phyloP scores from a whole-genome alignment of 2,113 vertebrate genomes.

The Callopanchax toddi region DNA sequence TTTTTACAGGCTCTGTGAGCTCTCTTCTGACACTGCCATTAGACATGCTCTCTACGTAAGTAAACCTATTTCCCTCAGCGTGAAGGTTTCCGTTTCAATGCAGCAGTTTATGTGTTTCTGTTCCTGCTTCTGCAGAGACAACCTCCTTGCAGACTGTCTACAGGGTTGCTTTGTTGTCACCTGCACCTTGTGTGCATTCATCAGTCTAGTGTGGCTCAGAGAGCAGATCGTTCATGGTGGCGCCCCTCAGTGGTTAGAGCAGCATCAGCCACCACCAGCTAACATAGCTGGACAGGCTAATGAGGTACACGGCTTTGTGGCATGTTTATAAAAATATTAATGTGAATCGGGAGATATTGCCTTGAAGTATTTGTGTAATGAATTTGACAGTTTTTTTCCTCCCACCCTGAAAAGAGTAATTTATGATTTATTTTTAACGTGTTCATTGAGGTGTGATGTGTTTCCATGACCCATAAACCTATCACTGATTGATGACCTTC shows the following conservation, averaged over 20 bases:
- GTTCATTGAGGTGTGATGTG: too few relatives aligned
- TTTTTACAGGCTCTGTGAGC: constrained; percentile 99
- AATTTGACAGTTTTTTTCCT: too few relatives aligned
- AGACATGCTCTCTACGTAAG: constrained; percentile 99
- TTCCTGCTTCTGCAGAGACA: constrained; percentile 85
- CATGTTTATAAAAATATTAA: too few relatives aligned
- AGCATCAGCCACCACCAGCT: constrained; percentile 88
- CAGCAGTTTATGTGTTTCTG: constrained; percentile 1
- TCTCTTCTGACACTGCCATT: constrained; percentile 97
- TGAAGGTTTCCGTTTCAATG: not conserved
- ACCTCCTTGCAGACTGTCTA: constrained; percentile 96
- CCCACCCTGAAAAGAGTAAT: too few relatives aligned
- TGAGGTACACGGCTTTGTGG: constrained; percentile 90
- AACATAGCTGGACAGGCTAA: constrained; percentile 89
- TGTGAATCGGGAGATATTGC: too few relatives aligned
- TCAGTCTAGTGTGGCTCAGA: constrained; percentile 97
- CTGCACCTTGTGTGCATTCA: constrained; percentile 96
- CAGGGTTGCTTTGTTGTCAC: constrained; percentile 99
- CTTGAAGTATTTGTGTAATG: too few relatives aligned
- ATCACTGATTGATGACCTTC: too few relatives aligned
- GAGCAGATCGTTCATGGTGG: constrained; percentile 98
- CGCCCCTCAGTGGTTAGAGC: constrained; percentile 96
- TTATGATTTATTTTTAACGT: too few relatives aligned
- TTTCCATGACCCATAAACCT: too few relatives aligned
- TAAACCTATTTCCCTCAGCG: not conserved